Conservation (phyloP, 1,140 invertebrate genomes). For the Marisa cornuarietis region DNA sequence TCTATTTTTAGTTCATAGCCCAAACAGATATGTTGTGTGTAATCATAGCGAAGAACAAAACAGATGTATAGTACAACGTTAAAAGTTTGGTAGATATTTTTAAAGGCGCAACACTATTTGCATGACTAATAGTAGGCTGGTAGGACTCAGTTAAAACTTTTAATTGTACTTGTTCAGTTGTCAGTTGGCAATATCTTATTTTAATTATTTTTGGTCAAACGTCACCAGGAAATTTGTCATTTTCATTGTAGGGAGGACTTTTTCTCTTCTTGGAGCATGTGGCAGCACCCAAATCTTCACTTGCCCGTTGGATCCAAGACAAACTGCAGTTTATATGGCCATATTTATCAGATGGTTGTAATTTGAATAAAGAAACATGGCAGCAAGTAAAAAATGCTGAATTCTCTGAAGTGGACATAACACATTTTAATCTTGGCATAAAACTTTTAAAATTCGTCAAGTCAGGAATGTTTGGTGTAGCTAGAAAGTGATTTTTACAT, state of each 20-base stretch:
- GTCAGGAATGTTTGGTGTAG: not conserved
- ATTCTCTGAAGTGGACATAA: not conserved
- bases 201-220: not conserved
- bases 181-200: not conserved
- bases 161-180: too few species aligned
- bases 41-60: too few species aligned
- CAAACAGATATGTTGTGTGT: too few species aligned
- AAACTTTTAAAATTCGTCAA: not conserved
- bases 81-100: too few species aligned
- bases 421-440: not conserved
- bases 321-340: not conserved
- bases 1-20: too few species aligned
- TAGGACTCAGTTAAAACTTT: too few species aligned
- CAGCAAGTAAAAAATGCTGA: not conserved
- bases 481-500: not conserved
- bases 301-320: not conserved
- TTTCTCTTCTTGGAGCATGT: slow-evolving; percentile 18
- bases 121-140: too few species aligned
- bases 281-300: slow-evolving; percentile 1
- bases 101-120: too few species aligned
- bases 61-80: too few species aligned
- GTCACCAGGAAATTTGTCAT: not conserved
- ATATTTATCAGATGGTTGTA: not conserved
- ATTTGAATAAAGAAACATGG: slow-evolving; percentile 1
- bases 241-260: slow-evolving; percentile 1